A percentile compares a stretch with the other conserved stretches of the same genome.
Evolutionary conservation across 2,113 vertebrate species (phyloP).

Genomic region (Grallaria varia): DNA sequence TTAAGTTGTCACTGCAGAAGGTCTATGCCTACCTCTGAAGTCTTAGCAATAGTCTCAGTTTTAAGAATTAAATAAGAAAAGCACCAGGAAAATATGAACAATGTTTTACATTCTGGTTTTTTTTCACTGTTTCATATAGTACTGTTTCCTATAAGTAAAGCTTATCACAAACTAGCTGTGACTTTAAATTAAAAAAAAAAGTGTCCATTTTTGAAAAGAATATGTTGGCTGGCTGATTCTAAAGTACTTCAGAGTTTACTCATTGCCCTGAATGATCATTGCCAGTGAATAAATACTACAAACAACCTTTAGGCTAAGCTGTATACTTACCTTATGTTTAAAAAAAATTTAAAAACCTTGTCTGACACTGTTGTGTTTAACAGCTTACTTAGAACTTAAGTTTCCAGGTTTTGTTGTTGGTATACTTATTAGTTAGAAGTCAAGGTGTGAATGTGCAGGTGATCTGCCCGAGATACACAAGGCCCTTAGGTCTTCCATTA

Average conservation of each 20-base stretch:
- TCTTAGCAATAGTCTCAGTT: neutral
- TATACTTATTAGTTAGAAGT: neutral
- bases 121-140: neutral
- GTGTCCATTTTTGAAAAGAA: neutral
- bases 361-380: neutral
- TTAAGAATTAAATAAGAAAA: neutral
- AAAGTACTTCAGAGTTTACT: neutral
- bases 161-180: neutral
- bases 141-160: neutral
- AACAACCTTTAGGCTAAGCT: neutral
- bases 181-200: neutral
- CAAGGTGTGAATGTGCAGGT: neutral
- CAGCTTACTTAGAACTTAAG: neutral
- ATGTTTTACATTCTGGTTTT: accelerated
- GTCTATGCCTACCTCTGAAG: neutral
- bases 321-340: neutral
- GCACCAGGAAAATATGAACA: neutral
- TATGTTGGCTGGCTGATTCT: neutral
- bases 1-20: neutral
- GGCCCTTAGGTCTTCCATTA: neutral
- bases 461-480: neutral
- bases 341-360: neutral
- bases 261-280: neutral
- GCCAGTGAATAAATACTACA: neutral
- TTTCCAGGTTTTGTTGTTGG: neutral